These are phyloP conservation scores for Drosophila leonis DNA, from an alignment of 2,888 invertebrate genomes.

Conservation along the genomic window DNA sequence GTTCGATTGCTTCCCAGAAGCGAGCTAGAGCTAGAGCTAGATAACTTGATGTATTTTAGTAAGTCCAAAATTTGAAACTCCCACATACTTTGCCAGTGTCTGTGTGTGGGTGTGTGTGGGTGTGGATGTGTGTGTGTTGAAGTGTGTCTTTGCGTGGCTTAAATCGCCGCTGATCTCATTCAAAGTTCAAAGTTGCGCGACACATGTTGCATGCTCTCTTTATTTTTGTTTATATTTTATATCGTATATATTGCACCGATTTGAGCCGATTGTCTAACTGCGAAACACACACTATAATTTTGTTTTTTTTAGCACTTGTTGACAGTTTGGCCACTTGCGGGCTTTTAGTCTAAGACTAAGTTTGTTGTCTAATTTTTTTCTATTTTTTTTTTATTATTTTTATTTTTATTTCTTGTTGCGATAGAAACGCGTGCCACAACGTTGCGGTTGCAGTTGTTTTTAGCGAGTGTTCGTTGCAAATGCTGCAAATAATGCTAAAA, in stretches of 20 bases:
- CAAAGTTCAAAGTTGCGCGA: slow-evolving; percentile 47
- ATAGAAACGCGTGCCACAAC: slow-evolving; percentile 85
- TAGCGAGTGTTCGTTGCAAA: slow-evolving; percentile 85
- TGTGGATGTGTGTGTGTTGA: neutral
- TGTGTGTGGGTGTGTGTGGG: neutral
- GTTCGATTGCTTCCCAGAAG: neutral
- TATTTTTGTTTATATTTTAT: neutral
- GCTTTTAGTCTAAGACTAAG: slow-evolving; percentile 29
- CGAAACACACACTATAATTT: slow-evolving; percentile 6
- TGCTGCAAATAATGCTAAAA: slow-evolving; percentile 84
- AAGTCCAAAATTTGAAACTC: slow-evolving; percentile 3
- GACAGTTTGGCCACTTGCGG: slow-evolving; percentile 17
- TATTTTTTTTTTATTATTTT: slow-evolving; percentile 19
- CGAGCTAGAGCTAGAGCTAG: neutral
- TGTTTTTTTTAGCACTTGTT: slow-evolving; percentile 18
- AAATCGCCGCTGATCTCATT: slow-evolving; percentile 60
- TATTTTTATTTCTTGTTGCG: slow-evolving; percentile 58
- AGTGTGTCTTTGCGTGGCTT: slow-evolving; percentile 1
- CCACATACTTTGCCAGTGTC: slow-evolving; percentile 37
- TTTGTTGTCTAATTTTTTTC: slow-evolving; percentile 24
- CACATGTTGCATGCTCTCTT: slow-evolving; percentile 52
- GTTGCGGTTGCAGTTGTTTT: slow-evolving; percentile 85
- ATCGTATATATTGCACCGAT: slow-evolving; percentile 46
- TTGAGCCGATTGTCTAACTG: slow-evolving; percentile 25
- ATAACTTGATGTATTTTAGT: neutral